Evolutionary conservation across 1,140 invertebrate genomes (phyloP), one percentile per base, ranked within the genome.

Genomic region (Zaprionus inermis): DNA sequence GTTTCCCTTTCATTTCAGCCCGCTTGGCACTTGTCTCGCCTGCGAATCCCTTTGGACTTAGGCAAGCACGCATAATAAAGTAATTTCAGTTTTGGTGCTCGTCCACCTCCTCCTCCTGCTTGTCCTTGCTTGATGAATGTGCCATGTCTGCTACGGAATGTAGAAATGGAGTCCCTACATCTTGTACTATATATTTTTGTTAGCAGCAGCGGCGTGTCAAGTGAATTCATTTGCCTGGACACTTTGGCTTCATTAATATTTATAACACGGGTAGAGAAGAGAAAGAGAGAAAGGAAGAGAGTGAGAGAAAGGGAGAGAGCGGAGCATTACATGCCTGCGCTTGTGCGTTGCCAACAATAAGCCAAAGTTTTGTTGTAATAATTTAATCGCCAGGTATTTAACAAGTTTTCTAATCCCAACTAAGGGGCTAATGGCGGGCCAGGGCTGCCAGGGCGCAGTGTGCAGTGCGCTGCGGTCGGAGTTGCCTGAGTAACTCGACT

Each of bases 231-330:
- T 75, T 64, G 57, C 72, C 66, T 61, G 72, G 57, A 63, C 69
- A 77, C 63, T 81, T 79, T 68, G 76, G 55, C 76, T 88, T 88
- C 76, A 86, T 86, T 86, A 86, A 86, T 86, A 86, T 88, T 79
- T 83, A 88, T 77, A 83, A 77, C 59, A 58, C 58, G 41, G 9
- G 54, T n/a, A n/a, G n/a, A n/a, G n/a, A n/a, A n/a, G n/a, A n/a
- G 44, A 46, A 16, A 22, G 7, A n/a, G 1, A 5, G 7, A n/a
- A 22, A 4, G 4, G 5, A 10, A 49, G 18, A 22, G 10, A 49
- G 11, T 1, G 9, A 41, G 38, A 20, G 9, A 49, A 18, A 12
- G 44, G 1, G 44, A 11, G 10, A 18, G 10, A 18, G n/a, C n/a
- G n/a, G 41, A 3, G 10, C 2, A 12, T 6, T 6, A 16, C 16